Evolutionary conservation across 2,113 vertebrate genomes (phyloP), one percentile per base, ranked within the genome.

Genomic region (Pelecanoides urinatrix): DNA sequence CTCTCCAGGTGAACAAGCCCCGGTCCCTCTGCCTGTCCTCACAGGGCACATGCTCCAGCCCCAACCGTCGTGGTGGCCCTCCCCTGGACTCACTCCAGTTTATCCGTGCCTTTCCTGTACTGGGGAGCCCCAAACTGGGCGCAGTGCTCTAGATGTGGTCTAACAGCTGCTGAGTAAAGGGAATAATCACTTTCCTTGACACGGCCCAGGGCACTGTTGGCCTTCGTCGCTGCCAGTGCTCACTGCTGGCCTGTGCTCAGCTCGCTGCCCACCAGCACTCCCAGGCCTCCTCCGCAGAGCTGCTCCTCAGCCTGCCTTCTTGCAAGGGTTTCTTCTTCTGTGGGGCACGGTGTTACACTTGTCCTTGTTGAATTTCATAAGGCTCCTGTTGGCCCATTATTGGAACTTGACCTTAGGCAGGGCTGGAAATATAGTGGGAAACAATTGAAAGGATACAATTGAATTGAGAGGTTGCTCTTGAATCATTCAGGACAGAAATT

Each of bases 401-500:
- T 94, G 71, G 59, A 90, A 92, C 76, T 55, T 92, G 86, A 96
- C 91, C 92, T 94, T 62, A 87, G 74, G 63, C 68, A 93, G 73
- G 16, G 18, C 20, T 90, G 90, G 53, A 94, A 93, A 72, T 90
- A 63, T 0, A 61, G 16, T 53, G 44, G 40, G 70, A 95, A 92
- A 78, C 25, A 91, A 52, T n/a, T 91, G 72, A 86, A 86, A 80
- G 18, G 79, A 36, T 75, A 67, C 62, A 94, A 90, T 44, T 83
- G 78, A 96, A 95, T 93, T 92, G 82, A 86, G 40, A 74, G 23
- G 73, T 91, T 94, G 77, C 80, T 96, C 26, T 93, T 93, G 88
- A 95, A 88, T 96, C 88, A 78, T 90, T 93, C 82, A 93, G 61
- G 65, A 66, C 59, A 71, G 86, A 86, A 96, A 94, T 93, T 92